Conservation (phyloP, 2,113 vertebrate species). For the Athene noctua region DNA sequence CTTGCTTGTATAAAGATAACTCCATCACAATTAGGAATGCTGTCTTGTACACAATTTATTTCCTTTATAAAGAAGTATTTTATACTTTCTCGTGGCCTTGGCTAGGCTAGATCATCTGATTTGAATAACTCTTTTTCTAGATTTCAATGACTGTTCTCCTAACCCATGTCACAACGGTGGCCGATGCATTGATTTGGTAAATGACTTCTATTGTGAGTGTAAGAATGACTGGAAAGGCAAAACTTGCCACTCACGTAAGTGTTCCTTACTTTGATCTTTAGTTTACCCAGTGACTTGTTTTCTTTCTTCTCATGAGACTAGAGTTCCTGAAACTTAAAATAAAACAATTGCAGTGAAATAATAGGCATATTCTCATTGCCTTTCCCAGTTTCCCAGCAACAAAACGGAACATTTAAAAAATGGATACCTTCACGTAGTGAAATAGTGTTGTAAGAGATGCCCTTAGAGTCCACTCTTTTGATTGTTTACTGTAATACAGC, state of each 20-base stretch:
- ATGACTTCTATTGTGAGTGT: slow-evolving; percentile 92
- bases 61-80: background rate
- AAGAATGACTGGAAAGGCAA: slow-evolving; percentile 94
- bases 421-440: background rate
- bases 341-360: slow-evolving; percentile 1
- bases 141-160: slow-evolving; percentile 89
- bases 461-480: background rate
- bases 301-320: background rate
- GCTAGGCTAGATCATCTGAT: background rate
- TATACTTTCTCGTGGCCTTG: background rate
- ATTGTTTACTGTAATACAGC: background rate
- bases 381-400: background rate
- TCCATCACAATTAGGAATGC: background rate
- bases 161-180: slow-evolving; percentile 91
- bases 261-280: slow-evolving; percentile 12
- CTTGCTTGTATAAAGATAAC: background rate
- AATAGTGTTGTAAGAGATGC: background rate
- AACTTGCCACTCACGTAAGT: slow-evolving; percentile 93
- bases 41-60: background rate
- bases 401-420: background rate
- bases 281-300: slow-evolving; percentile 4
- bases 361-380: background rate
- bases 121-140: slow-evolving; percentile 61
- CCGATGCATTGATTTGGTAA: slow-evolving; percentile 85
- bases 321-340: slow-evolving; percentile 56